Conservation (phyloP, 1,140 invertebrate species). For the Macrosteles quadrilineatus region DNA sequence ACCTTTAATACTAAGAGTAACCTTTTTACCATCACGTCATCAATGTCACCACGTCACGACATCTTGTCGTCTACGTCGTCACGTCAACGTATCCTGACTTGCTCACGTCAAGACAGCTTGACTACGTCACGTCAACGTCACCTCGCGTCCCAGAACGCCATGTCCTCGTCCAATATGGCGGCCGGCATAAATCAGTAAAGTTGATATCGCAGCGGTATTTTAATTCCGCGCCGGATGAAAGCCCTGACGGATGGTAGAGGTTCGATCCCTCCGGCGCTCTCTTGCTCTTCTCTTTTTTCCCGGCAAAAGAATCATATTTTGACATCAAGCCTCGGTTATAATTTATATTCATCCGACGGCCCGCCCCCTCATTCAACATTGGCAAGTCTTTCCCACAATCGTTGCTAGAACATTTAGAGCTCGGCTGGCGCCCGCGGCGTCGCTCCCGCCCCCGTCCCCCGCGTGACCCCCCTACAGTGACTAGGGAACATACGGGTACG, state of each 20-base stretch:
- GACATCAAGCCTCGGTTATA: constrained; percentile 21
- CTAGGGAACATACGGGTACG: too few species aligned
- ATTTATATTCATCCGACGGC: constrained; percentile 19
- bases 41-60: too few species aligned
- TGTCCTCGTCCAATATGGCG: not conserved
- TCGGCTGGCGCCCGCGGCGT: not conserved
- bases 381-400: constrained; percentile 15
- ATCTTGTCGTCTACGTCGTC: too few species aligned
- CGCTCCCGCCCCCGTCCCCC: too few species aligned
- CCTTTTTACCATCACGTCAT: too few species aligned
- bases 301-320: constrained; percentile 23
- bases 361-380: constrained; percentile 16
- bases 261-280: not conserved
- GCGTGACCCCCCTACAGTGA: too few species aligned
- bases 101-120: too few species aligned
- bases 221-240: constrained; percentile 22
- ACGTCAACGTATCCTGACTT: too few species aligned
- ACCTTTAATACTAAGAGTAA: too few species aligned
- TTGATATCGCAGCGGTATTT: constrained; percentile 22
- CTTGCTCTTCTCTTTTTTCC: constrained; percentile 11
- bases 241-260: constrained; percentile 4
- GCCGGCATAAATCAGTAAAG: constrained; percentile 20
- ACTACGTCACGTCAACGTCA: too few species aligned
- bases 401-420: constrained; percentile 14
- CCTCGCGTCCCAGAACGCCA: not conserved